Evolutionary conservation across 1,140 invertebrate genomes (phyloP), one percentile per base, ranked within the genome.

Genomic region (Dufourea novaeangliae): DNA sequence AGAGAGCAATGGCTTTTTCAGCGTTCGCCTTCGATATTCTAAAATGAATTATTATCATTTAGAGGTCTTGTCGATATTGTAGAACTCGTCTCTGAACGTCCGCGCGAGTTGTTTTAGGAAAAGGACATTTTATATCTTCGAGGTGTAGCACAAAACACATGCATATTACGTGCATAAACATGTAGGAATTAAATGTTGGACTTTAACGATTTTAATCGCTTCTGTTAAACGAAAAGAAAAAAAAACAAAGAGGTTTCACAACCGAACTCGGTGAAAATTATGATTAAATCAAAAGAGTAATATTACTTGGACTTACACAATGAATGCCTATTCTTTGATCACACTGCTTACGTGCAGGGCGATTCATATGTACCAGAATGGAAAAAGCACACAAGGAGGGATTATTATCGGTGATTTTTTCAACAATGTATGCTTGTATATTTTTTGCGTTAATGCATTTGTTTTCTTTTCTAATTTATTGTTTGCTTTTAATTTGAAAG

Each of bases 231-330:
- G 7, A 46, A 32, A 25, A n/a, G 10, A 37, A 27, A 22, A n/a
- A 20, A 2, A 61, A 29, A 20, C 0, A 57, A 1, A 54, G 64
- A 52, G 22, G 34, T 29, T 37, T 50, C 8, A 17, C 34, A 50
- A 63, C 32, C 70, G 70, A 63, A 63, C 50, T 68, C 29, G 50
- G 11, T 73, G 29, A 57, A 67, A 57, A 73, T 57, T 54, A 61
- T 34, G 34, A 78, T 79, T 85, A 69, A 75, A 78, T 85, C 78
- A 74, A 77, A 79, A 70, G 22, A 77, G 44, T 72, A 79, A 61
- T 37, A 78, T 74, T 57, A 75, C 57, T 73, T 75, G 62, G 52
- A 62, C 66, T 69, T 83, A 72, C 66, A 44, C 72, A n/a, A 62
- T 67, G 34, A 61, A 46, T 82, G 75, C 67, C 61, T 77, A 78